Percentiles rank a stretch among this genome's conserved stretches.
phyloP scores from a whole-genome alignment of 2,888 invertebrate species.

The Tyria jacobaeae region DNA sequence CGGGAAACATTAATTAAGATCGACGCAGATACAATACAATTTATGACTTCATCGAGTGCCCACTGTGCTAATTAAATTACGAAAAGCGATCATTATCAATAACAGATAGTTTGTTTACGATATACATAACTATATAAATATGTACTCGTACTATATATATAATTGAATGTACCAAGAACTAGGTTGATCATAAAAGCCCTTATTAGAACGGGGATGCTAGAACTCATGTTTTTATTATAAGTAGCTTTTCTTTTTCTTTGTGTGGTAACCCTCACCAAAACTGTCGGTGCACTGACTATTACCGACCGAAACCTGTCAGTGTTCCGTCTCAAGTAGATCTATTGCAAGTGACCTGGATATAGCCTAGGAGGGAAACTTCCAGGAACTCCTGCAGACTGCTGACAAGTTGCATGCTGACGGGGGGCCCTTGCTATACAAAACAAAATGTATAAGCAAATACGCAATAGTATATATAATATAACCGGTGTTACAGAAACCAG shows the following conservation, averaged over 20 bases:
- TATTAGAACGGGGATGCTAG: not conserved
- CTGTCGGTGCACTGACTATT: not conserved
- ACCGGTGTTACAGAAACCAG: too few relatives aligned
- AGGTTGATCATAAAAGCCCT: not conserved
- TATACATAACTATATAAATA: not conserved
- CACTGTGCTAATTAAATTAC: conserved; percentile 51
- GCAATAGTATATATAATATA: too few relatives aligned
- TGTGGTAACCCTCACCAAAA: too few relatives aligned
- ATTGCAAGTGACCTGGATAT: too few relatives aligned
- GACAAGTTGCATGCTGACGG: too few relatives aligned
- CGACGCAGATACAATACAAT: conserved; percentile 50
- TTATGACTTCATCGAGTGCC: conserved; percentile 52
- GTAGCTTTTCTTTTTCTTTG: too few relatives aligned
- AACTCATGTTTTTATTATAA: not conserved
- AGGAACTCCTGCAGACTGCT: too few relatives aligned
- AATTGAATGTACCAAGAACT: not conserved
- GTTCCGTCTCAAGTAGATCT: too few relatives aligned
- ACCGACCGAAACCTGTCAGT: too few relatives aligned
- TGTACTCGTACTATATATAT: not conserved
- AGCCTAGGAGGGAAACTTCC: too few relatives aligned
- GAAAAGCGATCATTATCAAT: conserved; percentile 45
- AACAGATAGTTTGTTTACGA: conserved; percentile 49
- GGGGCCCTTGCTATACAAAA: too few relatives aligned
- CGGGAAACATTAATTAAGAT: conserved; percentile 51
- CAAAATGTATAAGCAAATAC: too few relatives aligned